Evolutionary conservation across 2,113 vertebrate genomes (phyloP), one percentile per base, ranked within the genome.

Genomic region (Bombycilla garrulus): DNA sequence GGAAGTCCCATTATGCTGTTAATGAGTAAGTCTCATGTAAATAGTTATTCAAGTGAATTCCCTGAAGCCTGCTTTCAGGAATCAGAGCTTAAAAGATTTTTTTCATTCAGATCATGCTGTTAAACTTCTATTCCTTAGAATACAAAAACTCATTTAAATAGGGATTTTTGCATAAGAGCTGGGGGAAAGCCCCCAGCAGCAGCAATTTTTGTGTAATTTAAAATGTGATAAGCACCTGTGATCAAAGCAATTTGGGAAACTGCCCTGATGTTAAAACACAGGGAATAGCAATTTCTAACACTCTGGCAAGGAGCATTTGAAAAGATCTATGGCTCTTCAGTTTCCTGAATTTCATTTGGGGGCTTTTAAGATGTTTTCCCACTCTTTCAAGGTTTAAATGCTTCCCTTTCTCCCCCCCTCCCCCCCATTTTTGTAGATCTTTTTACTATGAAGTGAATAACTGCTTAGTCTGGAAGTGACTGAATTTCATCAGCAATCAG

Each of bases 51-150:
- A 57, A 82, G 82, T 85, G 40, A 94, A 45, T 76, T 84, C 72
- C 61, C 70, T 89, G 70, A 78, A 86, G 51, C 22, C 79, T 89
- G 73, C 45, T 95, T 89, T 95, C 53, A 56, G 66, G 74, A 94
- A 21, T 57, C 15, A 60, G 62, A 61, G n/a, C 51, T 90, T 73
- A 71, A 65, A 10, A 76, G 81, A 38, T 31, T 35, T 57, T 85
- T 81, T 80, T 71, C 14, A 3, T 84, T 85, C 74, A 86, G 66
- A 44, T 80, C 54, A 36, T 69, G 81, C n/a, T 85, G 42, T 94
- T 91, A 58, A 50, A 77, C 90, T 90, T 91, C 71, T 80, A 22
- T 61, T 77, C 54, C 86, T 95, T 94, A 76, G 76, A 92, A 76
- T 71, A 57, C 6, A 25, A 76, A 86, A 73, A 57, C n/a, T 82